A percentile compares a stretch with the other conserved stretches of the same genome.
phyloP scores from a whole-genome alignment of 2,113 vertebrate genomes.

The Climacteris rufus region DNA sequence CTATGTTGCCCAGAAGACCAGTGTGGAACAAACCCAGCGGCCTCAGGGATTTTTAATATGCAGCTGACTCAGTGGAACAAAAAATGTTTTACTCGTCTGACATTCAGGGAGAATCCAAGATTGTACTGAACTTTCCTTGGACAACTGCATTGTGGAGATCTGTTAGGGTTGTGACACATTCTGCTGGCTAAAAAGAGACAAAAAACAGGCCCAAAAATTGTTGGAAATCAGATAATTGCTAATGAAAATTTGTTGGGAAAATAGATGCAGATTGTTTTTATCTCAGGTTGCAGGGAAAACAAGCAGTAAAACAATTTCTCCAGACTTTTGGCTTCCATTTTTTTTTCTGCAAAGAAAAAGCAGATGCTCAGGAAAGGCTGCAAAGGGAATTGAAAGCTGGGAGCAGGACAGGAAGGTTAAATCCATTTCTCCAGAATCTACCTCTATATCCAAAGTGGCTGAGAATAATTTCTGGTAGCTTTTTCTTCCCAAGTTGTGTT shows the following conservation, averaged over 20 bases:
- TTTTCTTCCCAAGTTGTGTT: background rate
- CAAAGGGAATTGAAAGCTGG: background rate
- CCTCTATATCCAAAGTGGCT: background rate
- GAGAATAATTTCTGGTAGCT: background rate
- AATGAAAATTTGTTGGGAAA: background rate
- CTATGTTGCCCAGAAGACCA: background rate
- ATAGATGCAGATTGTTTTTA: background rate
- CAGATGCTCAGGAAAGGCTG: background rate
- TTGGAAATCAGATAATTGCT: background rate
- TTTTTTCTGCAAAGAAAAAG: background rate
- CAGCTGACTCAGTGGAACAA: background rate
- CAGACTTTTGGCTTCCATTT: background rate
- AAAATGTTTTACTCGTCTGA: background rate
- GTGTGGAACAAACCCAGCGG: background rate
- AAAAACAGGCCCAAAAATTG: background rate
- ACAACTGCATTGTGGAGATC: background rate
- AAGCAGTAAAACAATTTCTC: too few relatives aligned
- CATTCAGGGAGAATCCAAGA: background rate
- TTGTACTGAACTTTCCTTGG: background rate
- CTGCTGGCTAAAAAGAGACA: background rate
- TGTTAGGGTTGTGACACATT: background rate
- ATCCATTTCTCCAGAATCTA: background rate
- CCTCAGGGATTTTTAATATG: background rate
- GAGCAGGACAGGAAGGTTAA: background rate
- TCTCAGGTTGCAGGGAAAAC: too few relatives aligned